phyloP scores from a whole-genome alignment of 2,888 invertebrate species.

The Piscicola geometra region DNA sequence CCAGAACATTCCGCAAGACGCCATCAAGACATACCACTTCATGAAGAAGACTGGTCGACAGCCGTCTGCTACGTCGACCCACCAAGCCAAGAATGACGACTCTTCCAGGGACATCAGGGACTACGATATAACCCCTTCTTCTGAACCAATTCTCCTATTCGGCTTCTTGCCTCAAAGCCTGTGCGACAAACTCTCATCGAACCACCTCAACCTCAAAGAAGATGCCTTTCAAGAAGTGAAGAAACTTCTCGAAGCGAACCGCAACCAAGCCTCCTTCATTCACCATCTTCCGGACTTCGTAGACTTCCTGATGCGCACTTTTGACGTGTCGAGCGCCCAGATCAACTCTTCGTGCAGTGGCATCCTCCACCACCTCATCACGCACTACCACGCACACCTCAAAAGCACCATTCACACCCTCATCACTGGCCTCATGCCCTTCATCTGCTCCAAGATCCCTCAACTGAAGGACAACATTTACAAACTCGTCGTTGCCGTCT shows the following conservation, averaged over 20 bases:
- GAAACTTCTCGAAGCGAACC: background rate
- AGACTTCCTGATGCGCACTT: constrained; percentile 23
- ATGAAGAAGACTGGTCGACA: constrained; percentile 12
- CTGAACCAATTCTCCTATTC: constrained; percentile 8
- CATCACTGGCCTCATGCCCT: constrained; percentile 2
- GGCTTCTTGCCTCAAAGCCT: constrained; percentile 16
- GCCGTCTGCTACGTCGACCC: constrained; percentile 14
- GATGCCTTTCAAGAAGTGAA: constrained; percentile 2
- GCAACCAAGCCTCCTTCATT: background rate
- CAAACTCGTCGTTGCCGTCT: background rate
- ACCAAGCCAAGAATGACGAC: constrained; percentile 18
- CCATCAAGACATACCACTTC: constrained; percentile 19
- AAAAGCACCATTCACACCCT: background rate
- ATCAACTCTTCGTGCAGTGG: constrained; percentile 5
- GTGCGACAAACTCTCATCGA: background rate
- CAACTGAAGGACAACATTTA: constrained; percentile 21
- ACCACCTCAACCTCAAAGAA: background rate
- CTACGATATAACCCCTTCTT: background rate
- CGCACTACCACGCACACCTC: background rate
- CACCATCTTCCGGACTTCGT: constrained; percentile 23
- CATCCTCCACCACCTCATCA: constrained; percentile 12
- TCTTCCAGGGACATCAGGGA: background rate
- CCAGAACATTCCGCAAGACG: constrained; percentile 9
- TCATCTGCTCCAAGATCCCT: constrained; percentile 8
- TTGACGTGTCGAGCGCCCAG: constrained; percentile 2